Base-by-base conservation (phyloP, 2,797 vertebrate genomes). In the Acipenser oxyrinchus region DNA sequence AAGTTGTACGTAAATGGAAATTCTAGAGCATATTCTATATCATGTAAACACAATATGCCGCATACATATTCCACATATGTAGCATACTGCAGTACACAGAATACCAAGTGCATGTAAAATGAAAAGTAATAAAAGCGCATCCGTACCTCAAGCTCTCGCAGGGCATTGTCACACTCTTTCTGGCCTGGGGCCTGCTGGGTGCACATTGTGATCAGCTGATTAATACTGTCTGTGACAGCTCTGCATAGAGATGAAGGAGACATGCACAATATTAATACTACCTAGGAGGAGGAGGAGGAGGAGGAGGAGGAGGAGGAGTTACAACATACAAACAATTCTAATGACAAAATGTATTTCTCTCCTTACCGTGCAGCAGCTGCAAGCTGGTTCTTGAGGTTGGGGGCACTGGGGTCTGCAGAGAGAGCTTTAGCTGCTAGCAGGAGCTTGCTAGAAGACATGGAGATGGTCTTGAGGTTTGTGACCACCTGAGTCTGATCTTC, bases 181-280 rank as follows among this genome's bases (percentile, higher is more conserved):
- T 99, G 96, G 63, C 96, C 96, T 0, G 95, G 96, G 0, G 95
- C 95, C 82, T 99, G 96, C 87, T 96, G 92, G 13, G 96, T 98
- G 72, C 96, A 99, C 94, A 96, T 96, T 67, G 93, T 97, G 87
- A 99, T 99, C 73, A 99, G 93, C 86, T 97, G 95, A 82, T 99
- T 98, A 88, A 99, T 99, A 67, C 94, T 98, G 82, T 99, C 95
- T 0, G 96, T 99, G 66, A 99, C 94, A 0, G 95, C 93, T 66
- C 95, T 99, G 84, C n/a, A 53, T 1, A 7, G 50, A 52, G 68
- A 65, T 63, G 48, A 68, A 67, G 66, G 52, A 62, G 59, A 61
- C 50, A 67, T 51, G 66, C 66, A n/a, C 79, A 51, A 74, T 49
- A 60, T 58, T 49, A 49, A 61, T 49, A 61, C 6, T 23, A 37